Conservation (phyloP, 92 coral and sea anemone genomes). For the Diadumene lineata region DNA sequence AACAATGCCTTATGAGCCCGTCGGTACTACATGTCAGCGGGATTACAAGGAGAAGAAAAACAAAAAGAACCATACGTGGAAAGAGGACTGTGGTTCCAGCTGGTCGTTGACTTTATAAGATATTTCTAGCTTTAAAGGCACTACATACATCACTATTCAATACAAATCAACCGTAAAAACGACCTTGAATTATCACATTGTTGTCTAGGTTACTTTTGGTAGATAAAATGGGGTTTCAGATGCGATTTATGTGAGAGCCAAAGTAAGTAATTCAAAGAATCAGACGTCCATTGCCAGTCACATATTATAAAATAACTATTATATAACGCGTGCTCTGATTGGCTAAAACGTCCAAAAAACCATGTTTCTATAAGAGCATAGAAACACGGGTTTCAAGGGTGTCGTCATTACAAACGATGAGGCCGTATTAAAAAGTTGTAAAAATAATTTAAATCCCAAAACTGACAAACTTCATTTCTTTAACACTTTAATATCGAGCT, state of each 20-base stretch:
- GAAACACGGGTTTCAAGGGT: too few species aligned
- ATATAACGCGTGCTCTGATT: too few species aligned
- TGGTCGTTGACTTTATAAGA: conserved; percentile 25
- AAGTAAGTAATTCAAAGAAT: conserved; percentile 10
- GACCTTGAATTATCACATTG: not conserved
- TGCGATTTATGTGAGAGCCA: conserved; percentile 8
- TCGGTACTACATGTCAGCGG: conserved; percentile 61
- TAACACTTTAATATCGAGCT: too few species aligned
- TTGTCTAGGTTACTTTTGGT: not conserved
- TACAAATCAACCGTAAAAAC: conserved; percentile 12
- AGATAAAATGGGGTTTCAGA: conserved; percentile 9
- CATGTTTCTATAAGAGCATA: too few species aligned
- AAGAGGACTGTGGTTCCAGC: conserved; percentile 54
- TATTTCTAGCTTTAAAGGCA: conserved; percentile 17
- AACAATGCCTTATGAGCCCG: conserved; percentile 39
- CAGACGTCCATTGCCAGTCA: conserved; percentile 10
- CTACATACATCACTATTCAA: conserved; percentile 15
- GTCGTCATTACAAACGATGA: too few species aligned
- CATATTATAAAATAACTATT: too few species aligned
- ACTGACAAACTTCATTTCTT: too few species aligned
- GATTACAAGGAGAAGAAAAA: conserved; percentile 53
- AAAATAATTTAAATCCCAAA: too few species aligned
- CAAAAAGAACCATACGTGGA: conserved; percentile 87
- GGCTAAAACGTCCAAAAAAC: too few species aligned
- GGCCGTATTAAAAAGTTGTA: too few species aligned